These are phyloP conservation scores for Callopanchax toddi DNA, from an alignment of 2,113 vertebrate species.

Conservation along the genomic window DNA sequence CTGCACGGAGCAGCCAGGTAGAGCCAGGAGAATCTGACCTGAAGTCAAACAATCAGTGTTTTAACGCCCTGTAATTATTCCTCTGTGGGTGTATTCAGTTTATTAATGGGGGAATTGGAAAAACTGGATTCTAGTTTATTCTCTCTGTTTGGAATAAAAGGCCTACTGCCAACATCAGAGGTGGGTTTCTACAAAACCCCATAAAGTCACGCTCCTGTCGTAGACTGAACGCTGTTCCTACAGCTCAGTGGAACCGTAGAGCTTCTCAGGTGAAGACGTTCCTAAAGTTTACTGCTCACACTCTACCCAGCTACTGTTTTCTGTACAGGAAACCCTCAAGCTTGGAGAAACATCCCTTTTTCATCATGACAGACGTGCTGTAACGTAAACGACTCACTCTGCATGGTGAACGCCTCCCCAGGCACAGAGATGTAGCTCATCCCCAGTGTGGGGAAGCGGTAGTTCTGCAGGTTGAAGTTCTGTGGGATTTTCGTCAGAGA, in stretches of 20 bases:
- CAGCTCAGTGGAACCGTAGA: no score
- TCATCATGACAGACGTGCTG: slow-evolving; percentile 12
- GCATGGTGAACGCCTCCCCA: slow-evolving; percentile 84
- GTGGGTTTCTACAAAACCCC: slow-evolving; percentile 53
- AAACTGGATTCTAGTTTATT: slow-evolving; percentile 43
- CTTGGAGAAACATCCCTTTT: no score
- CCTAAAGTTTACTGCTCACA: no score
- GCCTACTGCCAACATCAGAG: slow-evolving; percentile 62
- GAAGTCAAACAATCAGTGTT: slow-evolving; percentile 68
- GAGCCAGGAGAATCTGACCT: slow-evolving; percentile 62
- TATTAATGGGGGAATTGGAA: slow-evolving; percentile 59
- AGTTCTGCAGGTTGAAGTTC: slow-evolving; percentile 80
- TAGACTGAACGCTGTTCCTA: no score
- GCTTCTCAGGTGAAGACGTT: not conserved
- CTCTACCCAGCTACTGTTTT: no score
- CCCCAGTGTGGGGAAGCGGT: slow-evolving; percentile 89
- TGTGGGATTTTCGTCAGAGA: slow-evolving; percentile 83
- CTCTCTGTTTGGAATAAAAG: slow-evolving; percentile 56
- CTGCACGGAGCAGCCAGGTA: slow-evolving; percentile 36
- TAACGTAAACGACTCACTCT: slow-evolving; percentile 80
- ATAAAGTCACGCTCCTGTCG: slow-evolving; percentile 53
- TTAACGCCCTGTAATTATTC: not conserved
- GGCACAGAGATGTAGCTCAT: slow-evolving; percentile 91
- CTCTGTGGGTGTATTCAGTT: slow-evolving; percentile 44
- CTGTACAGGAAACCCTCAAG: no score